phyloP scores from a whole-genome alignment of 2,113 vertebrate species.

The Panthera tigris region DNA sequence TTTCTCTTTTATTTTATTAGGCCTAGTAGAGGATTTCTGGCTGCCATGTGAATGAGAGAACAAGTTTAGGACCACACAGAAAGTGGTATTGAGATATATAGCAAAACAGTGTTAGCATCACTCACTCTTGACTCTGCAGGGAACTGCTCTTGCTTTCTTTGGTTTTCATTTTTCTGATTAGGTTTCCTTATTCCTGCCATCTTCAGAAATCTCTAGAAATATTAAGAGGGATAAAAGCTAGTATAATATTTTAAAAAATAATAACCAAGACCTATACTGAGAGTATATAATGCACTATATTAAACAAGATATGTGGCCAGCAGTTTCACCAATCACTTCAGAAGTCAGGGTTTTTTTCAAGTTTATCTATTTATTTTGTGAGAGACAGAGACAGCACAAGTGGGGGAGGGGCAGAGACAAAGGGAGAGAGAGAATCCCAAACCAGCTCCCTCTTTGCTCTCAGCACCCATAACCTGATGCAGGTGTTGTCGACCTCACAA shows the following conservation, averaged over 20 bases:
- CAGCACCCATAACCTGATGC: too few species aligned
- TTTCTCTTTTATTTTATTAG: constrained; percentile 78
- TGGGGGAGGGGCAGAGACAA: too few species aligned
- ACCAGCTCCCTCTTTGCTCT: too few species aligned
- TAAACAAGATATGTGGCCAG: not conserved
- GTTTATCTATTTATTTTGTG: too few species aligned
- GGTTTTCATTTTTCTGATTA: constrained; percentile 9
- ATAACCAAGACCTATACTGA: not conserved
- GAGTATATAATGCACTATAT: not conserved
- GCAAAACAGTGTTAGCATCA: not conserved
- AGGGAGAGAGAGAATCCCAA: too few species aligned
- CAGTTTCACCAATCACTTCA: not conserved
- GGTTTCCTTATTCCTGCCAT: not conserved
- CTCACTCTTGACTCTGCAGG: not conserved
- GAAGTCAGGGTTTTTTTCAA: not conserved
- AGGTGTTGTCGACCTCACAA: too few species aligned
- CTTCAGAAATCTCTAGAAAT: constrained; percentile 13
- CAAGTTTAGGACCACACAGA: constrained; percentile 1
- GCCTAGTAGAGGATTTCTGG: constrained; percentile 40
- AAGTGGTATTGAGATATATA: constrained; percentile 12
- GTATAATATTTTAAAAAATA: not conserved
- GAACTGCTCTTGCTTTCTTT: not conserved
- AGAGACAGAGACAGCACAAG: too few species aligned
- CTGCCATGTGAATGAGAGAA: constrained; percentile 41
- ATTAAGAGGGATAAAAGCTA: not conserved